Percentiles rank a stretch among this genome's conserved stretches.
Evolutionary conservation across 2,113 vertebrate species (phyloP).

Genomic region (Aix galericulata): DNA sequence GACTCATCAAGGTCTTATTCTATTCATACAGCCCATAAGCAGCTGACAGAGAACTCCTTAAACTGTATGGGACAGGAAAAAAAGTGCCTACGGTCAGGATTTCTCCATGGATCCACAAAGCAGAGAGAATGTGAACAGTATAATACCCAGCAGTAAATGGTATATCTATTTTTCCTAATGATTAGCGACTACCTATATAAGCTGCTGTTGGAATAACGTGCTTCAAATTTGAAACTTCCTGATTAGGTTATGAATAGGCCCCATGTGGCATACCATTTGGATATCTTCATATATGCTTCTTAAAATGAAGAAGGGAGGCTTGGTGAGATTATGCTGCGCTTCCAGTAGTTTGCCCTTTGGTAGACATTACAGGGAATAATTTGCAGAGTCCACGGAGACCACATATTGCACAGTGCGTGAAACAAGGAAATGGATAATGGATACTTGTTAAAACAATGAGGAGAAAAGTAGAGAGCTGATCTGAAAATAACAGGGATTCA

Average conservation of each 20-base stretch:
- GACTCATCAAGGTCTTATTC: background rate
- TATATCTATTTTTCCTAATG: slow-evolving; percentile 4
- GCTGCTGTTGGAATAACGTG: background rate
- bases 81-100: background rate
- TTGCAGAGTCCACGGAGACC: background rate
- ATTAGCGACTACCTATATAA: background rate
- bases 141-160: background rate
- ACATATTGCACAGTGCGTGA: background rate
- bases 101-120: background rate
- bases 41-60: background rate
- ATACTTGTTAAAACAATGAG: background rate
- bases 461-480: background rate
- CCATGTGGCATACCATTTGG: background rate
- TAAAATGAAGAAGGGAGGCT: background rate
- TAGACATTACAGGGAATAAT: slow-evolving; percentile 11
- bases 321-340: background rate
- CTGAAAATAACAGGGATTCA: background rate
- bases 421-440: background rate
- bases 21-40: background rate
- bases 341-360: slow-evolving; percentile 10
- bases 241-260: background rate
- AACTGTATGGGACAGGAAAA: background rate
- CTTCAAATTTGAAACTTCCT: background rate
- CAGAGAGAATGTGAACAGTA: background rate
- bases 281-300: background rate